A percentile compares a stretch with the other conserved stretches of the same genome.
phyloP scores from a whole-genome alignment of 2,888 invertebrate species.

The Pharmacophagus antenor region DNA sequence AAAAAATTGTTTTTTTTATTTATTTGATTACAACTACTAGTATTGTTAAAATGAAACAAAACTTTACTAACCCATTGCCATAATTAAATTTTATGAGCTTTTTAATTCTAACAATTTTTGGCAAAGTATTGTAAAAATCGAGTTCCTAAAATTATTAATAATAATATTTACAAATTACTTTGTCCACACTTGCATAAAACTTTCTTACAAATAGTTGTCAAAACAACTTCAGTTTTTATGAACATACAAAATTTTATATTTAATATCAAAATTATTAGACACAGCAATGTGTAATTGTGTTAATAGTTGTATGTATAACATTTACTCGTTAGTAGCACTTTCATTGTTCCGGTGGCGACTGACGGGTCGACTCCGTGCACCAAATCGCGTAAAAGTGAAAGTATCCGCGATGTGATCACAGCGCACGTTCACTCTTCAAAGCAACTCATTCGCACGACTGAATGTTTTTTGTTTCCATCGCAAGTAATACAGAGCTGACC shows the following conservation, averaged over 20 bases:
- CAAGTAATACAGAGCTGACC: neutral
- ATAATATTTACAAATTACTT: neutral
- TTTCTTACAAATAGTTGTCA: neutral
- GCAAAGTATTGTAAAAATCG: no score
- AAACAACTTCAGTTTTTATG: neutral
- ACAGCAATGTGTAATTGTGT: slow-evolving; percentile 10
- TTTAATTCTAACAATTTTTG: neutral
- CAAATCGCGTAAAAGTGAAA: slow-evolving; percentile 76
- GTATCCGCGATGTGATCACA: slow-evolving; percentile 63
- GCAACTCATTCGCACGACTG: slow-evolving; percentile 30
- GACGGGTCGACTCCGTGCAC: slow-evolving; percentile 57
- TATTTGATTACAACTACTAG: neutral
- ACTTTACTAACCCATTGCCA: neutral
- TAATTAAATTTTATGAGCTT: neutral
- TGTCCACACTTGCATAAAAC: neutral
- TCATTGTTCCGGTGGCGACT: slow-evolving; percentile 63
- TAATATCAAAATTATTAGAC: neutral
- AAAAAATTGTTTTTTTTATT: neutral
- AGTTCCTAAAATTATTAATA: no score
- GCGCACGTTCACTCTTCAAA: slow-evolving; percentile 36
- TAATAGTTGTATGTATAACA: slow-evolving; percentile 28
- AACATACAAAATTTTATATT: neutral
- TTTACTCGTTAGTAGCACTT: slow-evolving; percentile 57
- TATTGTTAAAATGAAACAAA: neutral
- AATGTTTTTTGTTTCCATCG: slow-evolving; percentile 11